phyloP scores from a whole-genome alignment of 64 coral and sea anemone genomes.

The Actinia tenebrosa region DNA sequence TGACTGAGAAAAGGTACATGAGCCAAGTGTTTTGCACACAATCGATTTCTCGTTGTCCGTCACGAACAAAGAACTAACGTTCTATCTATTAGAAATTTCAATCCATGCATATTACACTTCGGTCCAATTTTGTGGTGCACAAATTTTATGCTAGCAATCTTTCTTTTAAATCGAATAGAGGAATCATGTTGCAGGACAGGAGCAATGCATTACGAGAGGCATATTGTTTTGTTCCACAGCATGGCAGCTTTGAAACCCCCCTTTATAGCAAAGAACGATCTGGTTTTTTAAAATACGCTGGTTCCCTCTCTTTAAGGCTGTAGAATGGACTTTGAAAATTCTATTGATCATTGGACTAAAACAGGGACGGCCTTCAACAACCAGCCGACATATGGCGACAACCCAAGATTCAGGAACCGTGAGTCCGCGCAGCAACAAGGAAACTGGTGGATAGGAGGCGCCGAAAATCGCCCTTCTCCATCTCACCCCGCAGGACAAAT shows the following conservation, averaged over 20 bases:
- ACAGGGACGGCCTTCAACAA: slow-evolving; percentile 32
- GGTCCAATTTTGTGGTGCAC: too few species aligned
- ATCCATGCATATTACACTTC: too few species aligned
- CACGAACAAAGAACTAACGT: too few species aligned
- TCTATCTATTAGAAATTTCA: too few species aligned
- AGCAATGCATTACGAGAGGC: too few species aligned
- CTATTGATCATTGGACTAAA: slow-evolving; percentile 16
- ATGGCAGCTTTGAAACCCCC: background rate
- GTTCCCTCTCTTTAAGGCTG: background rate
- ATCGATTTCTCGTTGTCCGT: too few species aligned
- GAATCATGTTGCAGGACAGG: too few species aligned
- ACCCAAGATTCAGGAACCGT: background rate
- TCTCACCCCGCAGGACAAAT: background rate
- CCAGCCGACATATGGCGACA: slow-evolving; percentile 45
- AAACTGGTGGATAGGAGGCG: slow-evolving; percentile 40
- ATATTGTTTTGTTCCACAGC: background rate
- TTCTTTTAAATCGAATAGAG: too few species aligned
- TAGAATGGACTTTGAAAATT: slow-evolving; percentile 42
- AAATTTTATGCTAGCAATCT: too few species aligned
- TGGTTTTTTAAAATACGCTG: background rate
- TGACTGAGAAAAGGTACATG: too few species aligned
- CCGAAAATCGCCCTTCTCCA: slow-evolving; percentile 13
- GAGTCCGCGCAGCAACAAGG: slow-evolving; percentile 24
- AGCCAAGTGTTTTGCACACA: too few species aligned
- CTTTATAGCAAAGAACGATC: background rate